Evolutionary conservation across 37 sponge, comb jelly and placozoan genomes (phyloP).

Genomic region (Halisarca cf. caerulea): DNA sequence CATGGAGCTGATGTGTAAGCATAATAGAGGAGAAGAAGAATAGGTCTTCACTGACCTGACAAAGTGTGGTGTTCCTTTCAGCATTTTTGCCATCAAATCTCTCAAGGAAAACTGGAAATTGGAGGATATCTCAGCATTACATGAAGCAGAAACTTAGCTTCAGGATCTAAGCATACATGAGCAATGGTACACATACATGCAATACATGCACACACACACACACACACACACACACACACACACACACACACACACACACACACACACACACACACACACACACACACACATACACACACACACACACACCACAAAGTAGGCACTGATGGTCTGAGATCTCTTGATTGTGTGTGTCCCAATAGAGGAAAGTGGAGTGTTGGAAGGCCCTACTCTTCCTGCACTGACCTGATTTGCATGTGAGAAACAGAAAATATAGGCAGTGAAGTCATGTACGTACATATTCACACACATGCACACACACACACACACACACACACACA

Average conservation of each 20-base stretch:
- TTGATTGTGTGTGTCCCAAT: constrained; percentile 47
- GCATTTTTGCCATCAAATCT: constrained; percentile 83
- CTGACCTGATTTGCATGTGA: neutral
- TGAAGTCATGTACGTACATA: too few relatives aligned
- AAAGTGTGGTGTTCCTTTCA: constrained; percentile 78
- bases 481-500: too few relatives aligned
- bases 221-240: neutral
- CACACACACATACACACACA: neutral
- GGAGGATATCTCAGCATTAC: too few relatives aligned
- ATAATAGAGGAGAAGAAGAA: too few relatives aligned
- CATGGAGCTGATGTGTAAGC: too few relatives aligned
- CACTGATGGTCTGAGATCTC: constrained; percentile 54
- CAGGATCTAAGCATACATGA: neutral
- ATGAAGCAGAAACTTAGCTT: neutral
- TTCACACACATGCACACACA: too few relatives aligned
- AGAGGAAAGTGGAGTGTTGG: constrained; percentile 53
- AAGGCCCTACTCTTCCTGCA: neutral
- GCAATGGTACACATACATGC: too few relatives aligned
- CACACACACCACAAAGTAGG: constrained; percentile 63
- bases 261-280: neutral
- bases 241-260: neutral
- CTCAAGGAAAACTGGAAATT: constrained; percentile 80
- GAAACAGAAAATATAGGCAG: neutral
- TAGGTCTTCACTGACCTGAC: constrained; percentile 80
- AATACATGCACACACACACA: too few relatives aligned